Evolutionary conservation across 1,140 invertebrate genomes (phyloP).

Genomic region (Trichoplusia ni): DNA sequence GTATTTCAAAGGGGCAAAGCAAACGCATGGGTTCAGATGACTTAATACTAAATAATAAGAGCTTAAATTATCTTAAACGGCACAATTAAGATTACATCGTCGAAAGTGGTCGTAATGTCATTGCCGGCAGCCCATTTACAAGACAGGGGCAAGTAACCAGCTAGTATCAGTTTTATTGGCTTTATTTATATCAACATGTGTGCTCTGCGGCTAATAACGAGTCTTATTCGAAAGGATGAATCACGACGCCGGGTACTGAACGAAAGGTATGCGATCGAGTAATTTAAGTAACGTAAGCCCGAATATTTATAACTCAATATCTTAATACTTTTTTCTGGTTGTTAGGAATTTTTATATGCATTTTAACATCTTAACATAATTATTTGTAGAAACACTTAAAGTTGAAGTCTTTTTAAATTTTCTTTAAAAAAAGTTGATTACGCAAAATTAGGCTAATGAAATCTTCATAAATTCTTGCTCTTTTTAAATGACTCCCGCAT

Average conservation of each 20-base stretch:
- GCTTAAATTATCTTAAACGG: constrained; percentile 56
- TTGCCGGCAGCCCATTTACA: constrained; percentile 47
- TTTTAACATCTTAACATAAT: too few relatives aligned
- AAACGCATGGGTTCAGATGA: constrained; percentile 35
- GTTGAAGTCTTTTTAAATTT: too few relatives aligned
- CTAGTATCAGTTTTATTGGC: constrained; percentile 37
- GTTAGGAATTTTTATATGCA: too few relatives aligned
- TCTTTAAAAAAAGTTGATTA: too few relatives aligned
- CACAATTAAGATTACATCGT: constrained; percentile 56
- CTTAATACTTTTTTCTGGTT: too few relatives aligned
- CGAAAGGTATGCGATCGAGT: neutral
- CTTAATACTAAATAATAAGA: constrained; percentile 50
- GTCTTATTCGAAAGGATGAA: constrained; percentile 23
- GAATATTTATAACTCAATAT: too few relatives aligned
- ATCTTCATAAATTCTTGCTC: too few relatives aligned
- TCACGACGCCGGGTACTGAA: neutral
- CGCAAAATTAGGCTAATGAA: too few relatives aligned
- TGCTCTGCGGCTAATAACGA: constrained; percentile 21
- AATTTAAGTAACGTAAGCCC: too few relatives aligned
- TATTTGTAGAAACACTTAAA: too few relatives aligned
- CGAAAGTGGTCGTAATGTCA: constrained; percentile 55
- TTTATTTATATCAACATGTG: constrained; percentile 35
- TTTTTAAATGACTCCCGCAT: too few relatives aligned
- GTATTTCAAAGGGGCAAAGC: constrained; percentile 19
- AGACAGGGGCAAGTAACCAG: constrained; percentile 34